A percentile compares a stretch with the other conserved stretches of the same genome.
These are phyloP conservation scores for Dynastes hyllus DNA, from an alignment of 2,888 invertebrate genomes.

Conservation along the genomic window DNA sequence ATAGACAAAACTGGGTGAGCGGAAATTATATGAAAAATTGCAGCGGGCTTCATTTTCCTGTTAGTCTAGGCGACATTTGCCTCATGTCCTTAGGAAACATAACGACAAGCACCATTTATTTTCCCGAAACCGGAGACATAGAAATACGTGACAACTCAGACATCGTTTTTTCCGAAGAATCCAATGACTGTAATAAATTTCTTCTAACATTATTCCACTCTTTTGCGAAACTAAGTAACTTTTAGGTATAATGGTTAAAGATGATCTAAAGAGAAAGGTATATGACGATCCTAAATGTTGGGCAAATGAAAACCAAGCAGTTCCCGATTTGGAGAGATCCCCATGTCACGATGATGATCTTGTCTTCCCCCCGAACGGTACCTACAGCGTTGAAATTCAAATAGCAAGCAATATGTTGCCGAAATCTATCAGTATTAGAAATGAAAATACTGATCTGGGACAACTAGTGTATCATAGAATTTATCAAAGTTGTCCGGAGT, in stretches of 20 bases:
- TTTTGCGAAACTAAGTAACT: background rate
- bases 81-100: constrained; percentile 43
- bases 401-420: no score
- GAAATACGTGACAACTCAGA: constrained; percentile 38
- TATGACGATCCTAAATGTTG: constrained; percentile 44
- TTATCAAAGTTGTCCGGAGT: no score
- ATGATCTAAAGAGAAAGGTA: constrained; percentile 7
- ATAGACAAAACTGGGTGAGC: constrained; percentile 33
- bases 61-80: constrained; percentile 39
- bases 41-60: constrained; percentile 45
- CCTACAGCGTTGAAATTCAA: constrained; percentile 31
- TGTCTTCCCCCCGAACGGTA: constrained; percentile 51
- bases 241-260: constrained; percentile 41
- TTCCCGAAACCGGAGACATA: constrained; percentile 41
- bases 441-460: no score
- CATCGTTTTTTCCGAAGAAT: constrained; percentile 35
- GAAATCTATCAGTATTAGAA: no score
- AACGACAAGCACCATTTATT: constrained; percentile 41
- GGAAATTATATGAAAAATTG: constrained; percentile 43
- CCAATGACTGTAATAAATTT: constrained; percentile 36
- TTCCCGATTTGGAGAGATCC: constrained; percentile 50
- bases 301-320: constrained; percentile 47
- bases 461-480: no score
- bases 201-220: background rate
- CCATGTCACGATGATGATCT: constrained; percentile 52